phyloP scores from a whole-genome alignment of 2,797 vertebrate genomes.

The Choloepus didactylus region DNA sequence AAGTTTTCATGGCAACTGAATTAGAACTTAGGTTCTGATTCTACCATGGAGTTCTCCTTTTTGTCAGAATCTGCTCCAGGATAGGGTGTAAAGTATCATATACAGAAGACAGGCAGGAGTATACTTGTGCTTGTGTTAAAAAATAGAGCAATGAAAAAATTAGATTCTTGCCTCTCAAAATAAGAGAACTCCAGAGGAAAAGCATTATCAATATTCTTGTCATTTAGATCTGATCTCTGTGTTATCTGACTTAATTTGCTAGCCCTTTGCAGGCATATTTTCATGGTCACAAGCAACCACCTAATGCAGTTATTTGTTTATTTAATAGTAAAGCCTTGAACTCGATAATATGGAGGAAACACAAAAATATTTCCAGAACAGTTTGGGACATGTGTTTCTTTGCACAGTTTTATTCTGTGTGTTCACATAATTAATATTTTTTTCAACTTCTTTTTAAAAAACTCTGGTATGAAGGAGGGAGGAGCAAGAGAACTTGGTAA shows the following conservation, averaged over 20 bases:
- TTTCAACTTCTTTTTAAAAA: background rate
- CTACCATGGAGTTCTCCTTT: background rate
- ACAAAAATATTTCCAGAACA: background rate
- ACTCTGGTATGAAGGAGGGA: background rate
- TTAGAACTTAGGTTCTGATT: conserved; percentile 32
- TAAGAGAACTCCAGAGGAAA: conserved; percentile 27
- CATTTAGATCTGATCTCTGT: background rate
- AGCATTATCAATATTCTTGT: background rate
- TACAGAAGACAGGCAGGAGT: background rate
- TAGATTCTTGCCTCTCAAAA: background rate
- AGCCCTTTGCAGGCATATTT: background rate
- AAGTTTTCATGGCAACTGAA: conserved; percentile 43
- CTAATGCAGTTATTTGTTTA: background rate
- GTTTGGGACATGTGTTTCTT: conserved; percentile 21
- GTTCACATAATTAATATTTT: background rate
- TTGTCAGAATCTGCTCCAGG: background rate
- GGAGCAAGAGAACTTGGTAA: background rate
- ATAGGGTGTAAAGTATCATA: background rate
- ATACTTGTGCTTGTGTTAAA: conserved; percentile 15
- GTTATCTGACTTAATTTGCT: background rate
- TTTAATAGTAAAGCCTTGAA: background rate
- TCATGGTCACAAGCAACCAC: background rate
- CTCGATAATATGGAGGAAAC: background rate
- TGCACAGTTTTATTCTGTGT: background rate
- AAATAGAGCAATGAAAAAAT: background rate